phyloP scores from a whole-genome alignment of 2,797 vertebrate genomes.

The Podarcis siculus region DNA sequence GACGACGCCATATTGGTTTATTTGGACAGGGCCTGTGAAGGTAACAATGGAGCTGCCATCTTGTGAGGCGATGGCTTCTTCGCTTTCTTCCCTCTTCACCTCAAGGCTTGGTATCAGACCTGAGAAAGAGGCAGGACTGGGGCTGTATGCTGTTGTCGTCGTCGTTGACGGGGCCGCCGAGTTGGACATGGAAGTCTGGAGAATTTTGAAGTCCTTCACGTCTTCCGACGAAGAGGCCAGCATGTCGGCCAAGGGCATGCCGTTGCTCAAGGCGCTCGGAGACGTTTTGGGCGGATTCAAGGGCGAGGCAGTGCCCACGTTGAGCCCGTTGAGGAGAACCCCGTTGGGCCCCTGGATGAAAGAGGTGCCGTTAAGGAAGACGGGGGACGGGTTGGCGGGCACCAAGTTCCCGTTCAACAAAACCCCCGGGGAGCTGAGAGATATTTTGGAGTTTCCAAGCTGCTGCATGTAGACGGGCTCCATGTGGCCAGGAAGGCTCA shows the following conservation, averaged over 20 bases:
- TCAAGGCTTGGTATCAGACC: constrained; percentile 87
- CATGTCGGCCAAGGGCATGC: constrained; percentile 85
- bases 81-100: constrained; percentile 92
- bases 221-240: constrained; percentile 84
- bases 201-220: constrained; percentile 87
- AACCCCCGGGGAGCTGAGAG: constrained; percentile 85
- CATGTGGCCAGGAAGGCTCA: constrained; percentile 81
- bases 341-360: constrained; percentile 94
- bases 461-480: constrained; percentile 92
- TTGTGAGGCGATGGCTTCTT: constrained; percentile 86
- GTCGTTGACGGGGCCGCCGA: constrained; percentile 65
- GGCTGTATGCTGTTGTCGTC: constrained; percentile 79
- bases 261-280: constrained; percentile 81
- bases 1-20: constrained; percentile 95
- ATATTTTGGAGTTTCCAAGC: constrained; percentile 95
- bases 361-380: constrained; percentile 94
- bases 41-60: constrained; percentile 91
- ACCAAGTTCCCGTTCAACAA: constrained; percentile 91
- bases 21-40: constrained; percentile 91
- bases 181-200: constrained; percentile 81
- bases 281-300: constrained; percentile 87
- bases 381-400: constrained; percentile 85
- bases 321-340: constrained; percentile 94
- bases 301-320: constrained; percentile 84
- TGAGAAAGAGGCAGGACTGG: constrained; percentile 80